Evolutionary conservation across 2,113 vertebrate genomes (phyloP), one percentile per base, ranked within the genome.

Genomic region (Etia nguti): DNA sequence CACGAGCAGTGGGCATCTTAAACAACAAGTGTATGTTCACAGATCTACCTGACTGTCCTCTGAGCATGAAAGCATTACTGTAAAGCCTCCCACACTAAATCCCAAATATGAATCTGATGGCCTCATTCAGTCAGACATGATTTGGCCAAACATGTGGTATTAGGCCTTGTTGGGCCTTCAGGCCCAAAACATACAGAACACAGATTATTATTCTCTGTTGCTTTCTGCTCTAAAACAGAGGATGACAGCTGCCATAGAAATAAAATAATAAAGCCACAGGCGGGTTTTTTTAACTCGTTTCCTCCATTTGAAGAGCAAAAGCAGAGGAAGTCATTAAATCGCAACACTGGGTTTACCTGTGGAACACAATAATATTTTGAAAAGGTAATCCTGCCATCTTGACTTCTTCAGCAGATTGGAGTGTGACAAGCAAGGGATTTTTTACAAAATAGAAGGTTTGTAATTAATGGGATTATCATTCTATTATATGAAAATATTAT

Each of bases 111-210:
- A 84, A 84, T 73, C 15, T 79, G 62, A 83, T 94, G 94, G 84
- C 93, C 94, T 93, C 93, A 95, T 95, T 95, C 92, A 92, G 95
- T 96, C 94, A 95, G 60, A 91, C 80, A 46, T 77, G 54, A 82
- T 95, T 93, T 93, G 88, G 90, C 87, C 80, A 86, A 80, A 82
- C 56, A 85, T 89, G 85, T 83, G 83, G 73, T 85, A 93, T 93
- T 88, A 88, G 82, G 82, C 77, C 86, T 38, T 90, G 89, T 93
- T 90, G 94, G 86, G 90, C 90, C 89, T 94, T 80, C 65, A 79
- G 92, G 91, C 88, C 81, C 73, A 20, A 85, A 91, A 89, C 94
- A 93, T 90, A 87, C 80, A 60, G 79, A 93, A 89, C 92, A 88
- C 82, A 91, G 86, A 93, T 91, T 52, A 86, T 89, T 87, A 86